phyloP scores from a whole-genome alignment of 2,888 invertebrate species.

The Ormyrus rosae region DNA sequence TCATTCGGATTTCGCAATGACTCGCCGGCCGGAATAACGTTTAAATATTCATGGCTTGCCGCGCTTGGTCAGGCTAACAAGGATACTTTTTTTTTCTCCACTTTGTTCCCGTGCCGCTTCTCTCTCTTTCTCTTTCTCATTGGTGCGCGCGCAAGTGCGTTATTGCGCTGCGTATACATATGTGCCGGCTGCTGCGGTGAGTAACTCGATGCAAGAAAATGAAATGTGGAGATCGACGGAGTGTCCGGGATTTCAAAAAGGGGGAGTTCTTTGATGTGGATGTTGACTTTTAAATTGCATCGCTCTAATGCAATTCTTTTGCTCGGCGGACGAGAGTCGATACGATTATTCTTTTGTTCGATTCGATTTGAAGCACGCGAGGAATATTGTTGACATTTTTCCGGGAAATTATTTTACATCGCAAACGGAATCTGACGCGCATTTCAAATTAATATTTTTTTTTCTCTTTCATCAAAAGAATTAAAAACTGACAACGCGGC shows the following conservation, averaged over 20 bases:
- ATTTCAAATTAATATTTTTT: no score
- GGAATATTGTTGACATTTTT: no score
- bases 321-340: not conserved
- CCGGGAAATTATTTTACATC: no score
- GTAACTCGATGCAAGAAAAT: slow-evolving; percentile 32
- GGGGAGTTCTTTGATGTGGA: slow-evolving; percentile 17
- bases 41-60: slow-evolving; percentile 45
- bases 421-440: no score
- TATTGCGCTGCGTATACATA: not conserved
- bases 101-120: no score
- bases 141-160: not conserved
- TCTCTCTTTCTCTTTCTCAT: not conserved
- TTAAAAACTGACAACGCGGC: no score
- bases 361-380: no score
- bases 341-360: not conserved
- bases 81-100: slow-evolving; percentile 1
- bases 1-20: slow-evolving; percentile 40
- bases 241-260: slow-evolving; percentile 1
- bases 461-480: no score
- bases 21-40: slow-evolving; percentile 30
- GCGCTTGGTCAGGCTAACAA: slow-evolving; percentile 14
- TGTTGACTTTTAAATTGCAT: slow-evolving; percentile 38
- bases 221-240: slow-evolving; percentile 25
- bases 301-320: slow-evolving; percentile 22
- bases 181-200: not conserved